Conservation (phyloP, 1,140 invertebrate species). For the Drosophila jambulina region DNA sequence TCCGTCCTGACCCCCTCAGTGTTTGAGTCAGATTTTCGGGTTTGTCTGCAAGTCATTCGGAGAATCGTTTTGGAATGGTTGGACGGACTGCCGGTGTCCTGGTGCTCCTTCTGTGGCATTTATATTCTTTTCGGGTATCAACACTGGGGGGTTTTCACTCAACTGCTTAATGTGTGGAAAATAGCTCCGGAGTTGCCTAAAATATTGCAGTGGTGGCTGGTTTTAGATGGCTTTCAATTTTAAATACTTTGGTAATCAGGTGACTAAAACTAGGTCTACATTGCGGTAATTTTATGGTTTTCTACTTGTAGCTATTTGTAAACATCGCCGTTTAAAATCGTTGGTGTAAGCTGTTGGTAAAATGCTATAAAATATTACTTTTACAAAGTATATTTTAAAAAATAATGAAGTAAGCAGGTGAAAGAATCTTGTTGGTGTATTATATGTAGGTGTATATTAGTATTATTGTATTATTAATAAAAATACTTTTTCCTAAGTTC, state of each 20-base stretch:
- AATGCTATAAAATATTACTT: not conserved
- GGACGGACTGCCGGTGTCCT: not conserved
- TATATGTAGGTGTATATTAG: not conserved
- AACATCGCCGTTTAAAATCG: not conserved
- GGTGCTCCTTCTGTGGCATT: constrained; percentile 8
- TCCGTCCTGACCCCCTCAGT: constrained; percentile 22
- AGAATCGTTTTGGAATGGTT: constrained; percentile 10
- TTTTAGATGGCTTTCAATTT: not conserved
- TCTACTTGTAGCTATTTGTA: too few relatives aligned
- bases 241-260: not conserved
- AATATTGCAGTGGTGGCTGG: not conserved
- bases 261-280: not conserved
- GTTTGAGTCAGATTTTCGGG: constrained; percentile 29
- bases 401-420: too few relatives aligned
- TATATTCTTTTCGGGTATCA: constrained; percentile 10
- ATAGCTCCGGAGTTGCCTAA: constrained; percentile 1
- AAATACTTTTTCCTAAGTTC: not conserved
- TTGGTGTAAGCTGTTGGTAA: not conserved
- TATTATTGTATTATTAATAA: not conserved
- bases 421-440: not conserved
- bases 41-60: constrained; percentile 41
- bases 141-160: constrained; percentile 2
- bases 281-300: not conserved
- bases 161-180: constrained; percentile 22
- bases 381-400: too few relatives aligned